Conservation (phyloP, 2,888 invertebrate genomes). For the Lasioglossum pauxillum region DNA sequence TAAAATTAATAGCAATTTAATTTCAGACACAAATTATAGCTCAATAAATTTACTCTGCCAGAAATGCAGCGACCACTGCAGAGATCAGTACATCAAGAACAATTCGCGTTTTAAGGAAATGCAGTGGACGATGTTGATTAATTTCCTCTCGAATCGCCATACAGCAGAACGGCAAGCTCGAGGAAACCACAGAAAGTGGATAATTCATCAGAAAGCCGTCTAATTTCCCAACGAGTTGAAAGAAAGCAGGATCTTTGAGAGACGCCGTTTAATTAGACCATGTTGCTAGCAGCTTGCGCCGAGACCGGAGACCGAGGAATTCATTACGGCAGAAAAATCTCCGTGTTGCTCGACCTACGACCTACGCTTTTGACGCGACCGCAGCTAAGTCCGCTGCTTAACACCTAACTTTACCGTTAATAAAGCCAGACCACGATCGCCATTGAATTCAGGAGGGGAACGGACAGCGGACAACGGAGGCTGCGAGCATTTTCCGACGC, state of each 20-base stretch:
- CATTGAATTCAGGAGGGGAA: conserved; percentile 50
- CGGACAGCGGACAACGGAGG: conserved; percentile 26
- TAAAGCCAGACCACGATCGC: conserved; percentile 63
- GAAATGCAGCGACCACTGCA: no score
- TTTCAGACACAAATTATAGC: no score
- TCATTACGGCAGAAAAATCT: background rate
- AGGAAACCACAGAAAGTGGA: background rate
- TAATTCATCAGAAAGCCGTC: background rate
- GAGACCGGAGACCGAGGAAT: conserved; percentile 4
- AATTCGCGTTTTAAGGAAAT: no score
- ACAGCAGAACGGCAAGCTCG: background rate
- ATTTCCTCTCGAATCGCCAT: background rate
- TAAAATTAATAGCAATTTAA: no score
- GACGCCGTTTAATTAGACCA: conserved; percentile 28
- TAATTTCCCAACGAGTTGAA: conserved; percentile 15
- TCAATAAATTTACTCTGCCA: no score
- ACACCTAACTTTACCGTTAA: conserved; percentile 48
- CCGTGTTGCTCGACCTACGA: background rate
- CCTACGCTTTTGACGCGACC: background rate
- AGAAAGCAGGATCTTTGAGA: conserved; percentile 7
- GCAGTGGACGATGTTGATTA: background rate
- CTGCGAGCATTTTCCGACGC: conserved; percentile 57
- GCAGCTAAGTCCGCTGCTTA: conserved; percentile 16
- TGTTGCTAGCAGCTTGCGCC: conserved; percentile 3
- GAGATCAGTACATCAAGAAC: no score